Percentiles rank a stretch among this genome's conserved stretches.
Conservation (phyloP, 53 echinoderm and acorn worm species). For the Stichopus horrens region DNA sequence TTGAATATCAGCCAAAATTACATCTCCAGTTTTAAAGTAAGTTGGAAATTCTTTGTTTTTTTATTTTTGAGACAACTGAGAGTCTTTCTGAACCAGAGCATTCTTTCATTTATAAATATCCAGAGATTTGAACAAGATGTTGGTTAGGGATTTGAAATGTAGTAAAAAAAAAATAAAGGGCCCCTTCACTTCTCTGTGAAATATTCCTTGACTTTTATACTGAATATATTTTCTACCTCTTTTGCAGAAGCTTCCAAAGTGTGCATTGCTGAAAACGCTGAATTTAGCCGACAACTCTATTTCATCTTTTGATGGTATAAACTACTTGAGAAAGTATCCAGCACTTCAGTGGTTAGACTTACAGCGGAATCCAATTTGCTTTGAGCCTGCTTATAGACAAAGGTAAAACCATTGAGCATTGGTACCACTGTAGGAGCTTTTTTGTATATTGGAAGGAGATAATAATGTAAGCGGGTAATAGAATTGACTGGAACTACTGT, state of each 20-base stretch:
- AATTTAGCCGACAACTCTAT: constrained; percentile 86
- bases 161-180: no score
- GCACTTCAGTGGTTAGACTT: constrained; percentile 63
- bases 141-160: no score
- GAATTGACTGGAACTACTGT: no score
- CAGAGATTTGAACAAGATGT: no score
- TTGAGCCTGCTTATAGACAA: constrained; percentile 80
- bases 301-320: constrained; percentile 69
- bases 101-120: no score
- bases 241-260: constrained; percentile 87
- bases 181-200: no score
- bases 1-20: constrained; percentile 83
- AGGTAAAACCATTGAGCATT: constrained; percentile 56
- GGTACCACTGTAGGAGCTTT: not conserved
- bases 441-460: no score
- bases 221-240: not conserved
- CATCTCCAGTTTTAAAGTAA: constrained; percentile 75
- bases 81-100: no score
- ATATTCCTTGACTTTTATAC: not conserved
- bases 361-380: constrained; percentile 86
- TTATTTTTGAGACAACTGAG: no score
- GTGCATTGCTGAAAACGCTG: constrained; percentile 58
- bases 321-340: constrained; percentile 50
- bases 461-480: no score
- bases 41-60: not conserved